phyloP scores from a whole-genome alignment of 2,797 vertebrate species.

The Neopelma chrysocephalum region DNA sequence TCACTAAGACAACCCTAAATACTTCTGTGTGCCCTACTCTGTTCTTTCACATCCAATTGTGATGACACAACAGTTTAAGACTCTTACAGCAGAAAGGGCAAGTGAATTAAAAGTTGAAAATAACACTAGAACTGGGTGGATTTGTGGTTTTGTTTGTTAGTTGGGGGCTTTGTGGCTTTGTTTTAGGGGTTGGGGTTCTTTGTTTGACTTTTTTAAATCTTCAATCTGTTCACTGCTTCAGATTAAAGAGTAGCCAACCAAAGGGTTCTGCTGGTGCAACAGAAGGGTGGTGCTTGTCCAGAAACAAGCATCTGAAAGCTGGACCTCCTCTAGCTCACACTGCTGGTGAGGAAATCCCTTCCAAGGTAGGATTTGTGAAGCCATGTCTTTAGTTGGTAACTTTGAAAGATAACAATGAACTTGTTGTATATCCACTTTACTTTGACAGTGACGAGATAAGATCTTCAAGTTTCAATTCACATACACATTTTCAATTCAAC shows the following conservation, averaged over 20 bases:
- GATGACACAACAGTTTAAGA: neutral
- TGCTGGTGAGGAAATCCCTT: neutral
- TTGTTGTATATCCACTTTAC: neutral
- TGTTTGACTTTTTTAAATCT: neutral
- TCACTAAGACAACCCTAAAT: neutral
- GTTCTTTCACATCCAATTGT: neutral
- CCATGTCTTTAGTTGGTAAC: neutral
- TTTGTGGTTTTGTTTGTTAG: neutral
- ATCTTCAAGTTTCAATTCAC: neutral
- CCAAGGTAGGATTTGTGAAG: neutral
- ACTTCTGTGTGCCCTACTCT: neutral
- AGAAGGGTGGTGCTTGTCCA: neutral
- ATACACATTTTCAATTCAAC: neutral
- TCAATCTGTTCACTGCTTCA: neutral
- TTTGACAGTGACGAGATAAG: neutral
- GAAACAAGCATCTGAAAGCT: neutral
- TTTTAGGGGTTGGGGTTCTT: neutral
- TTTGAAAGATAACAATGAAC: rapidly evolving
- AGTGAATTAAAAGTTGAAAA: neutral
- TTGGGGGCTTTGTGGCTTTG: neutral
- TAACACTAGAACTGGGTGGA: neutral
- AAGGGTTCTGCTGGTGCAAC: neutral
- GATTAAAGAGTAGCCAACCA: neutral
- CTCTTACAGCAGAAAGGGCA: neutral
- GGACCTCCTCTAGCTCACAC: neutral